Base-by-base conservation (phyloP, 2,888 invertebrate genomes). In the Limulus polyphemus region DNA sequence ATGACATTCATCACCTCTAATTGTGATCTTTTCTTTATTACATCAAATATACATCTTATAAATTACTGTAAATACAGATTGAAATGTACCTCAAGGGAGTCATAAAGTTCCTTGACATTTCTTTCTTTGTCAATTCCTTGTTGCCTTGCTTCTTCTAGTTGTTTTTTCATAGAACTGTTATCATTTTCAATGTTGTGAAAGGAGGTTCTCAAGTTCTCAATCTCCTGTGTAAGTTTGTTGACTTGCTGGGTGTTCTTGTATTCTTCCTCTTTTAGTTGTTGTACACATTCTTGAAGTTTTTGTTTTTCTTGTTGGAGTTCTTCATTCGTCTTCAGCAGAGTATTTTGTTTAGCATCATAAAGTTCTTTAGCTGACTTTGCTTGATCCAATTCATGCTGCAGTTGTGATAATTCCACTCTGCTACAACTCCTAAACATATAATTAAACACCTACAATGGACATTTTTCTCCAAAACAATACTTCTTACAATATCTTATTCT, bases 301-400 rank as follows among this genome's bases (percentile, higher is more conserved):
- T 63, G 68, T 62, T 85, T 81, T 69, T 83, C 83, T 71, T 83
- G 77, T 70, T 86, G 85, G 75, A 84, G 75, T 71, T 85, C 84
- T 62, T 83, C 82, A 16, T 82, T 78, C 69, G 84, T 83, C 7
- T 70, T 65, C 74, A 83, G 79, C 67, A 62, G 9, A 47, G 61
- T 16, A 11, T 62, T 60, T 12, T 56, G 55, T 47, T 62, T 61
- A 13, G 50, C 14, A 16, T 64, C 64, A 17, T 50, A 58, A 47
- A 58, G 58, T 52, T 58, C 57, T 49, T 55, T 16, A 49, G 56
- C 64, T 13, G 17, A 17, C 17, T 65, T 32, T 51, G 62, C 50
- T 48, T 63, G 61, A 14, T 67, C 63, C 13, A 62, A 49, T n/a
- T 65, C 63, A 50, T 57, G 51, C 11, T 64, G 57, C 32, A 65